Conservation (phyloP, 2,113 vertebrate species). For the Chamaea fasciata region DNA sequence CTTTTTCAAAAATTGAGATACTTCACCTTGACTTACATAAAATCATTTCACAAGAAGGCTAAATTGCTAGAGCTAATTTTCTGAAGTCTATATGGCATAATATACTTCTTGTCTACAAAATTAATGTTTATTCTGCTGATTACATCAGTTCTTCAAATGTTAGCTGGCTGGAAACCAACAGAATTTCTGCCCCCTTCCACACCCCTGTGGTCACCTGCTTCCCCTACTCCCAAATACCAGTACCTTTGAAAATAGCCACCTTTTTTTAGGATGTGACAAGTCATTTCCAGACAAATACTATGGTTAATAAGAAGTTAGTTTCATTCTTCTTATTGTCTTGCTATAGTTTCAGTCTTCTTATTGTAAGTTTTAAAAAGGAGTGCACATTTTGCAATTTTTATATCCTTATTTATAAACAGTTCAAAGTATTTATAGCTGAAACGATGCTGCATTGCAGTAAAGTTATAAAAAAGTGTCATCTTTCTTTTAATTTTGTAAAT, state of each 20-base stretch:
- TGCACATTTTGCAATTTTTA: background rate
- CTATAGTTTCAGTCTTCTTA: background rate
- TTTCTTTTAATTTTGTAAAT: background rate
- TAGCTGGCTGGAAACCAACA: background rate
- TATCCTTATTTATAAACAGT: background rate
- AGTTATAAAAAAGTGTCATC: background rate
- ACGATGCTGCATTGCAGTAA: background rate
- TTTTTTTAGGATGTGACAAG: background rate
- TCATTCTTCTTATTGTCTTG: background rate
- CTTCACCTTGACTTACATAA: background rate
- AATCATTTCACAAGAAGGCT: background rate
- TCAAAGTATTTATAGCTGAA: background rate
- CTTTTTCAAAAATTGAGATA: background rate
- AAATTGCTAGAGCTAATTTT: background rate
- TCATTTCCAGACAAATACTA: fast-evolving
- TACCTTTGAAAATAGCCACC: background rate
- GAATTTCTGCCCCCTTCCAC: background rate
- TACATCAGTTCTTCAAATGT: background rate
- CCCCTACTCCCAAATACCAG: fast-evolving
- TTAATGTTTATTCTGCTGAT: background rate
- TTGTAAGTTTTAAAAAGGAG: background rate
- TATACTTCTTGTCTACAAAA: background rate
- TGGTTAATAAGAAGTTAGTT: background rate
- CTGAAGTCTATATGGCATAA: background rate
- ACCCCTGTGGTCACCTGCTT: background rate